These are phyloP conservation scores for Pristis pectinata DNA, from an alignment of 2,797 vertebrate species.

Conservation along the genomic window DNA sequence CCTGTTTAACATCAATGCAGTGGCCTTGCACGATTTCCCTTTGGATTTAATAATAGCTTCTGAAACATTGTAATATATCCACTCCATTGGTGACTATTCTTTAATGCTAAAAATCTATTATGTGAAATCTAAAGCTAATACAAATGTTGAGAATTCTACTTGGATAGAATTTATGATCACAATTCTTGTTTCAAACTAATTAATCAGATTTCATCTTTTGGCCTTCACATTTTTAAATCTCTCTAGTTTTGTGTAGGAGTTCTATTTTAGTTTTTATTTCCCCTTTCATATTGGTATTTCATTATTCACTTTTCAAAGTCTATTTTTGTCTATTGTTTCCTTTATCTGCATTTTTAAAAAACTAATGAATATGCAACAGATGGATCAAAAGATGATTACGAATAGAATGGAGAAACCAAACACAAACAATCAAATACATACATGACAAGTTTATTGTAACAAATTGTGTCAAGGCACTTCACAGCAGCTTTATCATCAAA, in stretches of 20 bases:
- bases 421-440: too few species aligned
- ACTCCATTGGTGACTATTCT: not conserved
- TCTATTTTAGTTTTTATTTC: not conserved
- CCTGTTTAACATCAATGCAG: not conserved
- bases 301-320: not conserved
- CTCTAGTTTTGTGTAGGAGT: not conserved
- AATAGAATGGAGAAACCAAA: not conserved
- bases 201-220: not conserved
- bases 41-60: slow-evolving; percentile 14
- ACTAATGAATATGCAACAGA: not conserved
- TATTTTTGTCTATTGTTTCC: not conserved
- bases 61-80: not conserved
- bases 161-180: not conserved
- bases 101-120: not conserved
- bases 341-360: not conserved
- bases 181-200: not conserved
- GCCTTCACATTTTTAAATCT: not conserved
- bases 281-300: not conserved
- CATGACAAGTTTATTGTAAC: too few species aligned
- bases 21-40: not conserved
- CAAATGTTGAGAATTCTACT: not conserved
- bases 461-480: too few species aligned
- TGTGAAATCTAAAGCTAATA: not conserved
- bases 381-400: not conserved
- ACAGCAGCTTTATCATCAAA: too few species aligned